Conservation (phyloP, 1,140 invertebrate genomes). For the Drosophila neocordata region DNA sequence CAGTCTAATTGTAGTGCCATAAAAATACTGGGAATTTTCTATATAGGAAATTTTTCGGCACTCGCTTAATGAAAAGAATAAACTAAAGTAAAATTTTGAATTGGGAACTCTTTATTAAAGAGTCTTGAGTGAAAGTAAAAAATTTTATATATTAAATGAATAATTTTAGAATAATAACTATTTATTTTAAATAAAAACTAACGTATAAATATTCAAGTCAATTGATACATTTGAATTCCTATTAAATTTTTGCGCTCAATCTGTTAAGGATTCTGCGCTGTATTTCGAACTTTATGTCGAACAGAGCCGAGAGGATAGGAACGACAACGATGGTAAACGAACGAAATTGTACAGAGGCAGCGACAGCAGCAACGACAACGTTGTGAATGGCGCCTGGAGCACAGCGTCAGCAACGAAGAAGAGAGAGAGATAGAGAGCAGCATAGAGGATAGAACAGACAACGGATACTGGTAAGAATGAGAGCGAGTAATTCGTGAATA, state of each 20-base stretch:
- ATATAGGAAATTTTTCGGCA: slow-evolving; percentile 14
- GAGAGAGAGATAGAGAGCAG: slow-evolving; percentile 31
- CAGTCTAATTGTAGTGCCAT: slow-evolving; percentile 32
- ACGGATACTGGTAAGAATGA: slow-evolving; percentile 63
- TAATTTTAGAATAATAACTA: too few relatives aligned
- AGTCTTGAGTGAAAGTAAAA: too few relatives aligned
- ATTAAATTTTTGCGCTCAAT: slow-evolving; percentile 26
- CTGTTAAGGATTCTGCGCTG: slow-evolving; percentile 60
- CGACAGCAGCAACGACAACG: slow-evolving; percentile 1
- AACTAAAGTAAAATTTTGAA: neutral
- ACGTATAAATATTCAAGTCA: neutral
- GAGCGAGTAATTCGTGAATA: slow-evolving; percentile 80
- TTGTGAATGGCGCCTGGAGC: slow-evolving; percentile 50
- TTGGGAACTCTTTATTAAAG: too few relatives aligned
- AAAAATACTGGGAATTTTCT: slow-evolving; percentile 67
- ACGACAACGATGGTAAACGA: slow-evolving; percentile 28
- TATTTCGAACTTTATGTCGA: slow-evolving; percentile 31
- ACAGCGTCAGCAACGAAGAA: slow-evolving; percentile 24
- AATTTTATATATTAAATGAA: too few relatives aligned
- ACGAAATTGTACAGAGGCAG: slow-evolving; percentile 6
- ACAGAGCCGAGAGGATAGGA: slow-evolving; percentile 31
- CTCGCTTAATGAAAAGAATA: too few relatives aligned
- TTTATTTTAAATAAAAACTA: neutral
- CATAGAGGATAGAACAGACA: slow-evolving; percentile 12
- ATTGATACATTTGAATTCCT: slow-evolving; percentile 44